These are phyloP conservation scores for Drosophila anomalata DNA, from an alignment of 2,888 invertebrate species.

Conservation along the genomic window DNA sequence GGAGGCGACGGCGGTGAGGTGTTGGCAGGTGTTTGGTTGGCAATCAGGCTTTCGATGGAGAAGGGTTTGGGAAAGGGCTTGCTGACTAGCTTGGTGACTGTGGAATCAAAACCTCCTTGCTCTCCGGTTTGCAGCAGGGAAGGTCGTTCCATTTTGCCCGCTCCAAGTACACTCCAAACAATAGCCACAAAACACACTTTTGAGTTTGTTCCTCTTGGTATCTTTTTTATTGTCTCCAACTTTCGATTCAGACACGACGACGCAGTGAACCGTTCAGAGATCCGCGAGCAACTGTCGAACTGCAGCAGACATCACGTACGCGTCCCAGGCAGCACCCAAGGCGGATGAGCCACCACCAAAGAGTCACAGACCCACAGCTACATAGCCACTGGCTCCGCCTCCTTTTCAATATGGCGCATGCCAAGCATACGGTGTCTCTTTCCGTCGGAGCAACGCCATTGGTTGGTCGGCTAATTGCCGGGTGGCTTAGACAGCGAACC, in stretches of 20 bases:
- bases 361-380: conserved; percentile 30
- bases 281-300: conserved; percentile 75
- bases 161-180: background rate
- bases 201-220: background rate
- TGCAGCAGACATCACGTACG: conserved; percentile 61
- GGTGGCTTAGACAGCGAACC: conserved; percentile 37
- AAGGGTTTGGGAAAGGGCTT: conserved; percentile 82
- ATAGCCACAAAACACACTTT: conserved; percentile 1
- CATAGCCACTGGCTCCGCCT: conserved; percentile 66
- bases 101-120: conserved; percentile 13
- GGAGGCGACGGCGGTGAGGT: conserved; percentile 36
- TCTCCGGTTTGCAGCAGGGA: conserved; percentile 34
- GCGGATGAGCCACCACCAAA: conserved; percentile 50
- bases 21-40: conserved; percentile 72
- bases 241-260: conserved; percentile 26
- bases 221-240: background rate
- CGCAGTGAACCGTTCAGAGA: conserved; percentile 82
- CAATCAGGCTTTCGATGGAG: conserved; percentile 83
- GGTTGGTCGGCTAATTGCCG: conserved; percentile 69
- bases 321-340: conserved; percentile 53
- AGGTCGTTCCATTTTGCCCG: conserved; percentile 40
- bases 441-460: conserved; percentile 39
- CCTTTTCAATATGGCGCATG: conserved; percentile 80
- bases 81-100: conserved; percentile 66
- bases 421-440: conserved; percentile 55